These are phyloP conservation scores for Himalopsyche anomala DNA, from an alignment of 2,888 invertebrate genomes.

Conservation along the genomic window DNA sequence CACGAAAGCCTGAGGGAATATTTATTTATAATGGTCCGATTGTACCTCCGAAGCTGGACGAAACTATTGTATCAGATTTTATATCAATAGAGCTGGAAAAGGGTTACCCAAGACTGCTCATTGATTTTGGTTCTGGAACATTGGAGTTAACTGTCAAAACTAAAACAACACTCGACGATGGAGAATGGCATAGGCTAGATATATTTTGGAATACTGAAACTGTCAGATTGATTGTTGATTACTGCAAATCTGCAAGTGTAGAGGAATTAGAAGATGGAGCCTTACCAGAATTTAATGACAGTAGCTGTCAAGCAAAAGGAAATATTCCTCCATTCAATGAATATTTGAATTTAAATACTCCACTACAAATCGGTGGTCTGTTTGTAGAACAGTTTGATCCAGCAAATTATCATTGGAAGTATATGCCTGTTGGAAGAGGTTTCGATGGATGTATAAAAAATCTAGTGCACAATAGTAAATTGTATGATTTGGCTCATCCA, in stretches of 20 bases:
- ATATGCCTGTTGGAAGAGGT: constrained; percentile 70
- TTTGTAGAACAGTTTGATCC: constrained; percentile 71
- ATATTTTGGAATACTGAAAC: constrained; percentile 76
- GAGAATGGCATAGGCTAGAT: constrained; percentile 79
- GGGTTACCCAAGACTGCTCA: constrained; percentile 74
- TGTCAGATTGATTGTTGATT: constrained; percentile 75
- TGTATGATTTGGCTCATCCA: constrained; percentile 78
- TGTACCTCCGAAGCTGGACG: constrained; percentile 71
- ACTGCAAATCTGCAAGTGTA: constrained; percentile 72
- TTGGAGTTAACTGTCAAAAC: constrained; percentile 69
- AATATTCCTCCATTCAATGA: constrained; percentile 76
- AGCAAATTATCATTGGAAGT: constrained; percentile 69
- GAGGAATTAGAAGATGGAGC: constrained; percentile 72
- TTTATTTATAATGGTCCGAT: constrained; percentile 79
- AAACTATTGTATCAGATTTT: constrained; percentile 73
- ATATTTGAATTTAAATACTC: constrained; percentile 77
- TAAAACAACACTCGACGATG: constrained; percentile 74
- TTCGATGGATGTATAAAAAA: constrained; percentile 80
- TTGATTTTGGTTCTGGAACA: constrained; percentile 77
- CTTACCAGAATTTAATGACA: constrained; percentile 72
- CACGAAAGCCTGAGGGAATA: constrained; percentile 75
- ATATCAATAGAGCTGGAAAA: constrained; percentile 76
- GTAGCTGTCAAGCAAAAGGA: constrained; percentile 73
- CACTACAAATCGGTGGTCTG: constrained; percentile 77
- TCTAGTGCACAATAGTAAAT: constrained; percentile 76